phyloP scores from a whole-genome alignment of 2,797 vertebrate species.

The Eulemur mongoz region DNA sequence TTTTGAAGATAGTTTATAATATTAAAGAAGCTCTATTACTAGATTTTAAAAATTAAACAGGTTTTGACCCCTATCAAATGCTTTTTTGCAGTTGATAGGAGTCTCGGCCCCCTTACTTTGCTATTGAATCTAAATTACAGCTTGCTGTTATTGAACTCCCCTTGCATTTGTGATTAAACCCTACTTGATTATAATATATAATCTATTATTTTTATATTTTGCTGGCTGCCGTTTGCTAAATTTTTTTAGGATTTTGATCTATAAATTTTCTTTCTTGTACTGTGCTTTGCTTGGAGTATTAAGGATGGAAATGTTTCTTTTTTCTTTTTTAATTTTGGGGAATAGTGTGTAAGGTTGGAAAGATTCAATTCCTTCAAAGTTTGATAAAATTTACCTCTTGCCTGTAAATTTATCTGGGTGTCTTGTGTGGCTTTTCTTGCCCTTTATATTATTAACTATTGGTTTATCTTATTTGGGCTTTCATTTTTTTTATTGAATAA shows the following conservation, averaged over 20 bases:
- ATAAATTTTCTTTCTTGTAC: neutral
- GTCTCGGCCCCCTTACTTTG: neutral
- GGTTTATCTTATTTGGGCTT: neutral
- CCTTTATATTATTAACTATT: neutral
- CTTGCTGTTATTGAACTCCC: neutral
- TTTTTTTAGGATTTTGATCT: neutral
- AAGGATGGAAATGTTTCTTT: neutral
- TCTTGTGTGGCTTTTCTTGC: neutral
- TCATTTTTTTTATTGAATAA: neutral
- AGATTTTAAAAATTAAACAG: neutral
- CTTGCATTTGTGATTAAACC: neutral
- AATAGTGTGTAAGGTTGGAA: neutral
- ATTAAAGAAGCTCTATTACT: neutral
- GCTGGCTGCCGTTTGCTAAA: neutral
- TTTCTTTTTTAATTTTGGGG: neutral
- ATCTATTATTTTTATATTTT: neutral
- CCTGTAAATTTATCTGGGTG: neutral
- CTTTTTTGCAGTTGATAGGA: neutral
- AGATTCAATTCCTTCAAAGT: neutral
- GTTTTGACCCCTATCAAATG: neutral
- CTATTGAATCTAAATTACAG: neutral
- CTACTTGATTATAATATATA: neutral
- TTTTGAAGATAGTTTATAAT: neutral
- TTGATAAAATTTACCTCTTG: neutral
- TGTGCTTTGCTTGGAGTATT: neutral